These are phyloP conservation scores for Brachionus rotundiformis DNA, from an alignment of 1,140 invertebrate species.

Conservation along the genomic window DNA sequence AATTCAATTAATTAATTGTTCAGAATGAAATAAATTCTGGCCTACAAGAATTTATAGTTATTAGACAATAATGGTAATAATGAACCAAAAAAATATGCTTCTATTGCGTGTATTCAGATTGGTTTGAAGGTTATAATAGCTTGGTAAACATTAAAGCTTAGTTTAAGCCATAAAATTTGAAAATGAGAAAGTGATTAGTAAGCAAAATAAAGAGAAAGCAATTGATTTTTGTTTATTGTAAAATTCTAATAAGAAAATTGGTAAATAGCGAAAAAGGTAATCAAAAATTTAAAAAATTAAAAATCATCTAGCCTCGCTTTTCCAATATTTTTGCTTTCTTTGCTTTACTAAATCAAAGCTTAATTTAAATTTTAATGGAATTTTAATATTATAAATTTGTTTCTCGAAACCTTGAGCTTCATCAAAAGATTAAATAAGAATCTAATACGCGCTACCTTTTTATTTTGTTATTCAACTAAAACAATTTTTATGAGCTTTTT, in stretches of 20 bases:
- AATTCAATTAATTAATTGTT: too few species aligned
- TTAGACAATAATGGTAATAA: not conserved
- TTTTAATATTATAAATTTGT: slow-evolving; percentile 9
- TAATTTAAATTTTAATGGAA: slow-evolving; percentile 47
- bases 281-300: slow-evolving; percentile 28
- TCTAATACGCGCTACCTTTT: slow-evolving; percentile 13
- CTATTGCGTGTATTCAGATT: not conserved
- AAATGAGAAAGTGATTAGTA: slow-evolving; percentile 23
- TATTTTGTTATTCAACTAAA: slow-evolving; percentile 49
- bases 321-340: not conserved
- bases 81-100: not conserved
- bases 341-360: slow-evolving; percentile 33
- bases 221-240: slow-evolving; percentile 47
- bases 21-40: too few species aligned
- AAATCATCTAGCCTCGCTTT: not conserved
- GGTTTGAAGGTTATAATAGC: slow-evolving; percentile 13
- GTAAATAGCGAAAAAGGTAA: slow-evolving; percentile 45
- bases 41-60: too few species aligned
- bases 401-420: slow-evolving; percentile 27
- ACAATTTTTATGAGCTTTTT: slow-evolving; percentile 46
- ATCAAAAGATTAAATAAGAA: slow-evolving; percentile 41
- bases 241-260: not conserved
- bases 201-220: slow-evolving; percentile 14
- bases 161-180: not conserved
- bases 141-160: not conserved